Percentiles rank a stretch among this genome's conserved stretches.
phyloP scores from a whole-genome alignment of 2,113 vertebrate species.

The Pardalotus punctatus region DNA sequence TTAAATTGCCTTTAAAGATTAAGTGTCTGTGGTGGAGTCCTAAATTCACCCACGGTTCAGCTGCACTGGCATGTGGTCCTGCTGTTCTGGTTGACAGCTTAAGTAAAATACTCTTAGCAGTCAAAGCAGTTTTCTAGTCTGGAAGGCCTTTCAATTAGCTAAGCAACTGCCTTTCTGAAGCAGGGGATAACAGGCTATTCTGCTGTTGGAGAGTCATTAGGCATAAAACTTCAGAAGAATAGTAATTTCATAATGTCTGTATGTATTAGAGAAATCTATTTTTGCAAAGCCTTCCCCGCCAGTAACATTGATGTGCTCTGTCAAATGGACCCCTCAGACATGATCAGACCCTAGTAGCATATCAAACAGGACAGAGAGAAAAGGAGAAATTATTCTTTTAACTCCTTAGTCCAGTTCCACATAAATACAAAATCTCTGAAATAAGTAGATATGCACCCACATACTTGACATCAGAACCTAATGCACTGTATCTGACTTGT shows the following conservation, averaged over 20 bases:
- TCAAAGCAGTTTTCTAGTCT: conserved; percentile 14
- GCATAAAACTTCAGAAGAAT: conserved; percentile 5
- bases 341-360: not conserved
- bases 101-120: not conserved
- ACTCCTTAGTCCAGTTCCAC: not conserved
- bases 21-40: not conserved
- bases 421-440: not conserved
- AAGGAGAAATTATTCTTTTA: not conserved
- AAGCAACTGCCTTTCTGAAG: conserved; percentile 2
- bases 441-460: not conserved
- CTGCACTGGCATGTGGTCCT: not conserved
- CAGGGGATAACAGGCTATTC: not conserved
- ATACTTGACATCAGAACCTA: not conserved
- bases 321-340: not conserved
- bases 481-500: not conserved
- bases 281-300: not conserved
- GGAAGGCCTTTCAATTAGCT: conserved; percentile 7
- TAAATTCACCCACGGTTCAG: not conserved
- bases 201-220: not conserved
- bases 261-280: not conserved
- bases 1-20: conserved; percentile 20
- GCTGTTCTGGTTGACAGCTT: not conserved
- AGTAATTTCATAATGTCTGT: conserved; percentile 14
- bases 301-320: not conserved
- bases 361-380: not conserved